Conservation (phyloP, 1,140 invertebrate genomes). For the Drosophila santomea region DNA sequence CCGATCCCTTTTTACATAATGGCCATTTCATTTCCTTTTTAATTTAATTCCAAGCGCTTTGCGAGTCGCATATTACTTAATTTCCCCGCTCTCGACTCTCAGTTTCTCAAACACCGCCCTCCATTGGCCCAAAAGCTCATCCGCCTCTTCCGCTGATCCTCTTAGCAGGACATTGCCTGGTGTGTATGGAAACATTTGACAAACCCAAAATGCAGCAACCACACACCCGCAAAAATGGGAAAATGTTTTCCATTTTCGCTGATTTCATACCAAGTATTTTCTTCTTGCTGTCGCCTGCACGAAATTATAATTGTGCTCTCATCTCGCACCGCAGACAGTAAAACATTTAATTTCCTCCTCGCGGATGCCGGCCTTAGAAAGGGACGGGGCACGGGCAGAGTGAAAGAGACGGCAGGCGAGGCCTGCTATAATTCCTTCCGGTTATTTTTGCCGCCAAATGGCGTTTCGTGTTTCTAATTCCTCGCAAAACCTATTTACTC, state of each 20-base stretch:
- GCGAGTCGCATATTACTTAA: conserved; percentile 46
- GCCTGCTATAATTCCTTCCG: conserved; percentile 76
- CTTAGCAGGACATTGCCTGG: conserved; percentile 52
- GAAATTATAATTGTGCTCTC: conserved; percentile 74
- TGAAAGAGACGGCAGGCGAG: conserved; percentile 7
- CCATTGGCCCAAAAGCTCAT: conserved; percentile 13
- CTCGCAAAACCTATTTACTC: conserved; percentile 66
- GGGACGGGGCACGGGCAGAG: background rate
- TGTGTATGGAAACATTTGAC: conserved; percentile 31
- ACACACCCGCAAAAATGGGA: conserved; percentile 34
- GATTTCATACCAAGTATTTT: conserved; percentile 64
- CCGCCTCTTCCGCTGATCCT: conserved; percentile 56
- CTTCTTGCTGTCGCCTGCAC: conserved; percentile 39
- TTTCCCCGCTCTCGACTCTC: conserved; percentile 52
- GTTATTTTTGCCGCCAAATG: conserved; percentile 70
- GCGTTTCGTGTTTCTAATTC: conserved; percentile 73
- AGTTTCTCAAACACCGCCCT: conserved; percentile 32
- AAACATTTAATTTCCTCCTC: conserved; percentile 79
- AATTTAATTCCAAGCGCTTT: conserved; percentile 68
- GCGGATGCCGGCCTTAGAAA: conserved; percentile 30
- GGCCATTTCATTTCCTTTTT: conserved; percentile 69
- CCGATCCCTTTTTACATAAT: conserved; percentile 26
- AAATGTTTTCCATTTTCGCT: conserved; percentile 62
- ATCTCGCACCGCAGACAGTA: conserved; percentile 70
- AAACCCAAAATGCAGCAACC: conserved; percentile 65